Conservation (phyloP, 2,888 invertebrate genomes). For the Drosophila recens region DNA sequence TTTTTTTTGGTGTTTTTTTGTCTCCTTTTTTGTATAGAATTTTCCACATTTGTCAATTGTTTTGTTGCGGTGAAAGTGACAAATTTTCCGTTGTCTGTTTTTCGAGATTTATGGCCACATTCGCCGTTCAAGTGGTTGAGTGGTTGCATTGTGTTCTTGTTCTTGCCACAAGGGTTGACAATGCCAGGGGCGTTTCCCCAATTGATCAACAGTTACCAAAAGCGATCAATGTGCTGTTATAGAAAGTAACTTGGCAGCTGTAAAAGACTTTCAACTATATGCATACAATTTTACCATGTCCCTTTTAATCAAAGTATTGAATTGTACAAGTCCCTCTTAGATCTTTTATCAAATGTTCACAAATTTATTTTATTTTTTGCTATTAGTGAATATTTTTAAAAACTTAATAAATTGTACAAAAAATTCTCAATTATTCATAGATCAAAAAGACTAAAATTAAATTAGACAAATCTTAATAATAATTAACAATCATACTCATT, state of each 20-base stretch:
- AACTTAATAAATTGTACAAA: no score
- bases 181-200: constrained; percentile 39
- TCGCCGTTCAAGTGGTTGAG: constrained; percentile 70
- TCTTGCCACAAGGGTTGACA: constrained; percentile 67
- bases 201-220: constrained; percentile 38
- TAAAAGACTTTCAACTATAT: not conserved
- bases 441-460: no score
- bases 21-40: constrained; percentile 52
- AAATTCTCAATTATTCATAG: no score
- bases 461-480: no score
- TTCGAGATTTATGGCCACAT: constrained; percentile 59
- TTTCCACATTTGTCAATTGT: constrained; percentile 73
- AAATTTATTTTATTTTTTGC: no score
- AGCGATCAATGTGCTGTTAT: not conserved
- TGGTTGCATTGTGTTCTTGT: constrained; percentile 26
- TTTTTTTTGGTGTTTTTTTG: constrained; percentile 24
- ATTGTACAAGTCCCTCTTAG: not conserved
- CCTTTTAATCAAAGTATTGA: not conserved
- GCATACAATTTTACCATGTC: no score
- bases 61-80: constrained; percentile 70
- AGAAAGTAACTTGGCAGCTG: constrained; percentile 20
- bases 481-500: no score
- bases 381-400: no score
- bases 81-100: constrained; percentile 65
- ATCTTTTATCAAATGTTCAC: no score